These are phyloP conservation scores for Callosobruchus maculatus DNA, from an alignment of 2,888 invertebrate genomes.

Conservation along the genomic window DNA sequence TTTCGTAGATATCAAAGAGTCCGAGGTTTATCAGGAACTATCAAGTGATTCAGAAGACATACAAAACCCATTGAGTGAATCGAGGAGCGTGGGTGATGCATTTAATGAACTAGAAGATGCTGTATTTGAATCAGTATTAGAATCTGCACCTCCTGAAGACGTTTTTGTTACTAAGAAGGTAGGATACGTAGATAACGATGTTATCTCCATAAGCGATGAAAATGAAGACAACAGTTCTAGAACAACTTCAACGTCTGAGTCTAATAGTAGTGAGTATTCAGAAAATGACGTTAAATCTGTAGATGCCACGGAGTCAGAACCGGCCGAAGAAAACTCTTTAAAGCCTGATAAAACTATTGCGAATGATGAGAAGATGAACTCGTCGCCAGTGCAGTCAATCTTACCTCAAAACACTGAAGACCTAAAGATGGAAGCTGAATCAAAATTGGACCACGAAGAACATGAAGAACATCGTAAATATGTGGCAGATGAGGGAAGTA, in stretches of 20 bases:
- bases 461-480: neutral
- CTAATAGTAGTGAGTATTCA: neutral
- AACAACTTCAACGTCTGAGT: neutral
- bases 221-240: neutral
- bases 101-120: neutral
- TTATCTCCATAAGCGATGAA: neutral
- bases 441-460: too few relatives aligned
- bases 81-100: neutral
- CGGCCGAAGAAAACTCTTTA: too few relatives aligned
- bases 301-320: neutral
- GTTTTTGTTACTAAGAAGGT: neutral
- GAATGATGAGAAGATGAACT: neutral
- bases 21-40: conserved; percentile 21
- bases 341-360: neutral
- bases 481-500: neutral
- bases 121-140: neutral
- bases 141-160: neutral
- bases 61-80: conserved; percentile 6
- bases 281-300: neutral
- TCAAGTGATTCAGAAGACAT: conserved; percentile 25
- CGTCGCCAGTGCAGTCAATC: neutral
- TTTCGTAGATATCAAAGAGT: conserved; percentile 9
- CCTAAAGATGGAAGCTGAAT: neutral
- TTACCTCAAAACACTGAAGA: neutral
- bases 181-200: neutral